phyloP scores from a whole-genome alignment of 2,797 vertebrate genomes.

The Peromyscus nudipes region DNA sequence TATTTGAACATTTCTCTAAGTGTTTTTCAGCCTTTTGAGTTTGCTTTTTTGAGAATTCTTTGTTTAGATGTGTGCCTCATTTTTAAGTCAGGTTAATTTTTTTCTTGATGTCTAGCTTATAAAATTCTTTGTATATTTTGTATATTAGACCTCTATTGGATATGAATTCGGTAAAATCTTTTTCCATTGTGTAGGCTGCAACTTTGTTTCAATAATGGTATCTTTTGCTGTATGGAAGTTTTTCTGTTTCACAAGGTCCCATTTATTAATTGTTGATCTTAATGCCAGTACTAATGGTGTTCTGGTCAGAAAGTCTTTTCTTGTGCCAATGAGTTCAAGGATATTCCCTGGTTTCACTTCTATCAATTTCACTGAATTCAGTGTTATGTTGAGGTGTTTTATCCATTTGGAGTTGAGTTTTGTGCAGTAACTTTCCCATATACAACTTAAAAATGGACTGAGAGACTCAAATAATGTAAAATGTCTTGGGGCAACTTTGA shows the following conservation, averaged over 20 bases:
- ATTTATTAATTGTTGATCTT: background rate
- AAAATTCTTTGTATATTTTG: background rate
- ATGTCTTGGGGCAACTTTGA: no score
- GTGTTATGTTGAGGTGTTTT: background rate
- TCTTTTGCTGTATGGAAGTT: background rate
- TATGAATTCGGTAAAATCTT: background rate
- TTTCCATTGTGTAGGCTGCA: background rate
- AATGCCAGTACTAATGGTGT: background rate
- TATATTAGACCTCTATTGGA: background rate
- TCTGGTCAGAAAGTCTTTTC: background rate
- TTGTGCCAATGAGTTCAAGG: no score
- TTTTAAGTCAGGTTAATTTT: no score
- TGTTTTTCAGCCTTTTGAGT: no score
- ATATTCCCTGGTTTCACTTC: background rate
- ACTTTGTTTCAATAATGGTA: background rate
- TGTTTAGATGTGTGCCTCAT: no score
- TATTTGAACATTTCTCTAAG: no score
- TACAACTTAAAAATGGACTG: no score
- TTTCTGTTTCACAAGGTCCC: background rate
- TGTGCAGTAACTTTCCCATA: background rate
- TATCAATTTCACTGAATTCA: background rate
- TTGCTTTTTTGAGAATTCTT: no score
- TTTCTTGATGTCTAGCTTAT: no score
- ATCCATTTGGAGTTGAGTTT: background rate
- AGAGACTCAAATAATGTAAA: no score